A percentile compares a stretch with the other conserved stretches of the same genome.
These are phyloP conservation scores for Zelostemma sp. DNA, from an alignment of 1,140 invertebrate species.

Conservation along the genomic window DNA sequence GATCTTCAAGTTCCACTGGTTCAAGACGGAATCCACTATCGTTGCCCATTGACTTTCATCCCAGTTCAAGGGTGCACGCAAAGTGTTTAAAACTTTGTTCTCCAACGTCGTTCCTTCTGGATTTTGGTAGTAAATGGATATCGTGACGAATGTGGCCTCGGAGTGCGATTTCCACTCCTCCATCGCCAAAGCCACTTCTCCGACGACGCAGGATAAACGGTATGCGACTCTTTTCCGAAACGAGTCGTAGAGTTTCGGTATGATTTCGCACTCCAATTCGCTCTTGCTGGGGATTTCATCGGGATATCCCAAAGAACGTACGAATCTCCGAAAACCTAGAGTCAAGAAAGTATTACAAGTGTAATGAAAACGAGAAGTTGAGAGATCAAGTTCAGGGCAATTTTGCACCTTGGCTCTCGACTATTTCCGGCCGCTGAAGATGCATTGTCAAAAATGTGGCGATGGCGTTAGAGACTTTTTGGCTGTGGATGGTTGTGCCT, in stretches of 20 bases:
- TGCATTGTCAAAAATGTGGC: conserved; percentile 34
- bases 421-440: conserved; percentile 31
- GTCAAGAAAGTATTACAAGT: too few species aligned
- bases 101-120: conserved; percentile 57
- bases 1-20: conserved; percentile 65
- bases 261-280: conserved; percentile 69
- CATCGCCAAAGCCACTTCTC: conserved; percentile 66
- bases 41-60: conserved; percentile 62
- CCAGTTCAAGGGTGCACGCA: conserved; percentile 62
- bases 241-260: conserved; percentile 69
- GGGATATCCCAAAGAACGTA: conserved; percentile 68
- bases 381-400: too few species aligned
- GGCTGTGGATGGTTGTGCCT: conserved; percentile 21
- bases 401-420: conserved; percentile 38
- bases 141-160: conserved; percentile 64
- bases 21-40: conserved; percentile 61
- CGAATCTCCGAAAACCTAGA: conserved; percentile 68
- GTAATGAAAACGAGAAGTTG: neutral
- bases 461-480: conserved; percentile 31
- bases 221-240: conserved; percentile 62
- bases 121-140: conserved; percentile 69
- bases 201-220: conserved; percentile 52
- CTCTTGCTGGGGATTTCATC: conserved; percentile 71
- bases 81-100: conserved; percentile 60
- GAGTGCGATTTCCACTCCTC: conserved; percentile 55